phyloP scores from a whole-genome alignment of 2,797 vertebrate genomes.

The Poeciliopsis gracilis region DNA sequence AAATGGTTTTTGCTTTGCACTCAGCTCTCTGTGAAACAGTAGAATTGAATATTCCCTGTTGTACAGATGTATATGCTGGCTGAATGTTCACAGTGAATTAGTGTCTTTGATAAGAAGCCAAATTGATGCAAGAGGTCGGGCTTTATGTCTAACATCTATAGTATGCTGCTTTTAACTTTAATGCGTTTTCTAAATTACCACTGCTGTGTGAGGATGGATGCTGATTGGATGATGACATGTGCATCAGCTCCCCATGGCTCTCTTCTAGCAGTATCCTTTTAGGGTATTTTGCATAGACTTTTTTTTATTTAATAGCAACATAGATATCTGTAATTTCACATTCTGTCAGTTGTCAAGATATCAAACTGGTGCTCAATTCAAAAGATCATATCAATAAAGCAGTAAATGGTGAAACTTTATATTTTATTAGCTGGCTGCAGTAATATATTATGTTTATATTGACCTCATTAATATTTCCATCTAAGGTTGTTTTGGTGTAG shows the following conservation, averaged over 20 bases:
- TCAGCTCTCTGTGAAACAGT: conserved; percentile 13
- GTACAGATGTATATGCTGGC: conserved; percentile 16
- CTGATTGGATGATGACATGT: conserved; percentile 14
- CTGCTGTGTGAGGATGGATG: conserved; percentile 32
- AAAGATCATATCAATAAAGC: neutral
- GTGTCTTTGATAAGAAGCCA: conserved; percentile 28
- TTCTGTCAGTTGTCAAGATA: conserved; percentile 4
- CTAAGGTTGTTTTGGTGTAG: neutral
- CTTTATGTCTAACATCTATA: conserved; percentile 24
- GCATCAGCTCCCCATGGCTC: conserved; percentile 7
- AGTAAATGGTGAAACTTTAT: neutral
- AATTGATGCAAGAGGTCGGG: conserved; percentile 24
- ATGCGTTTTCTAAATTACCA: conserved; percentile 44
- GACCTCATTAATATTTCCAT: neutral
- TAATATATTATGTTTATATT: neutral
- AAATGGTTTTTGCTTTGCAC: conserved; percentile 32
- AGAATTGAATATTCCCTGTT: conserved; percentile 23
- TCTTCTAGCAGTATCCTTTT: conserved; percentile 6
- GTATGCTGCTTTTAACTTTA: conserved; percentile 38
- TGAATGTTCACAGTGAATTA: conserved; percentile 33
- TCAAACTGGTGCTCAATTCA: neutral
- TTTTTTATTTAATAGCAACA: neutral
- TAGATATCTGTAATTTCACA: neutral
- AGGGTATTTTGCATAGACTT: neutral
- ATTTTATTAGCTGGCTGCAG: neutral